Conservation (phyloP, 1,140 invertebrate species). For the Chironomus striatipennis region DNA sequence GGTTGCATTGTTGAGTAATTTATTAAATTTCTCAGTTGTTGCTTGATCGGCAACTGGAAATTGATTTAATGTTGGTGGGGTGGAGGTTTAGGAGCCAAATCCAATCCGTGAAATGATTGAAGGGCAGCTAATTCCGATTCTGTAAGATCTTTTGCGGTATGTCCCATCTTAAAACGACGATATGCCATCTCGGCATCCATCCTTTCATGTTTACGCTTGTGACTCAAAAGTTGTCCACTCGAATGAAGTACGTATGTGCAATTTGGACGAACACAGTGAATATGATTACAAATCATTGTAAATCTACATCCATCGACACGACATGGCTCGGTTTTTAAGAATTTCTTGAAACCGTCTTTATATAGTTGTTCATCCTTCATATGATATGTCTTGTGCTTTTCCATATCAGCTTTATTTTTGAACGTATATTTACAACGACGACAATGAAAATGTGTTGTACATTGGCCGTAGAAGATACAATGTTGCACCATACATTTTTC, state of each 20-base stretch:
- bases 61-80: constrained; percentile 17
- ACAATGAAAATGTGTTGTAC: constrained; percentile 97
- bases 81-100: constrained; percentile 9
- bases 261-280: constrained; percentile 91
- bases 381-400: constrained; percentile 98
- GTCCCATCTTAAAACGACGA: constrained; percentile 55
- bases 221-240: constrained; percentile 92
- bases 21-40: constrained; percentile 18
- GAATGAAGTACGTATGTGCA: constrained; percentile 95
- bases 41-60: constrained; percentile 19
- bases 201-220: constrained; percentile 94
- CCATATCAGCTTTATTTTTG: constrained; percentile 99
- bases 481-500: constrained; percentile 44
- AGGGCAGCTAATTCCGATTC: constrained; percentile 13
- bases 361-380: constrained; percentile 94
- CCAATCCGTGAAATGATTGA: constrained; percentile 17
- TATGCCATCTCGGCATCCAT: constrained; percentile 81
- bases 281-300: constrained; percentile 93
- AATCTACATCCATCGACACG: constrained; percentile 82
- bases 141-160: background rate
- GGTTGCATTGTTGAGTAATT: constrained; percentile 16
- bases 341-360: constrained; percentile 96
- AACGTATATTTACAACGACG: constrained; percentile 91
- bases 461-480: constrained; percentile 88
- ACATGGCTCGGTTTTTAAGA: constrained; percentile 94